Evolutionary conservation across 2,888 invertebrate genomes (phyloP).

Genomic region (Rhingia rostrata): DNA sequence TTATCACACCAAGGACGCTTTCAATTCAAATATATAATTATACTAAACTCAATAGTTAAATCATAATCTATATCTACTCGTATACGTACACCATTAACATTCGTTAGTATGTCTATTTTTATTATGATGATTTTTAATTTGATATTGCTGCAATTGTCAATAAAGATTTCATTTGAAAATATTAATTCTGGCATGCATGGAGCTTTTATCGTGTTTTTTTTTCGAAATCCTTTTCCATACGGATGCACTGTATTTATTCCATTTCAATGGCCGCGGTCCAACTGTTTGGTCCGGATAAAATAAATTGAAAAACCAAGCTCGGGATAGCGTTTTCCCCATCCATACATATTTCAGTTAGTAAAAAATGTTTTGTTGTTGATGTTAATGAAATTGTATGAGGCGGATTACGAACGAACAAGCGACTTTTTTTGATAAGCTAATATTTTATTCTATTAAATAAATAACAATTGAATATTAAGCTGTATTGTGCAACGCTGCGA

Average conservation of each 20-base stretch:
- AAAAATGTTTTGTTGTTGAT: conserved; percentile 21
- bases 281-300: conserved; percentile 1
- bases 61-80: too few species aligned
- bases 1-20: too few species aligned
- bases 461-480: conserved; percentile 28
- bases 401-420: conserved; percentile 28
- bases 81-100: too few species aligned
- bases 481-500: neutral
- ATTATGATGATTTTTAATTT: too few species aligned
- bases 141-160: too few species aligned
- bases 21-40: too few species aligned
- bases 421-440: conserved; percentile 33
- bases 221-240: conserved; percentile 11
- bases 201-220: neutral
- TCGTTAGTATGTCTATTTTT: too few species aligned
- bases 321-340: conserved; percentile 9
- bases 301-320: conserved; percentile 29
- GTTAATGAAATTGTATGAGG: conserved; percentile 21
- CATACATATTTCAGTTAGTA: neutral
- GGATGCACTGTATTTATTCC: conserved; percentile 5
- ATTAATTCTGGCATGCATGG: neutral
- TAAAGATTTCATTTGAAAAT: conserved; percentile 12
- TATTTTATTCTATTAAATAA: conserved; percentile 34
- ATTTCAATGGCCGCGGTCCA: neutral
- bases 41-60: too few species aligned